Evolutionary conservation across 2,113 vertebrate genomes (phyloP).

Genomic region (Cheirogaleus medius): DNA sequence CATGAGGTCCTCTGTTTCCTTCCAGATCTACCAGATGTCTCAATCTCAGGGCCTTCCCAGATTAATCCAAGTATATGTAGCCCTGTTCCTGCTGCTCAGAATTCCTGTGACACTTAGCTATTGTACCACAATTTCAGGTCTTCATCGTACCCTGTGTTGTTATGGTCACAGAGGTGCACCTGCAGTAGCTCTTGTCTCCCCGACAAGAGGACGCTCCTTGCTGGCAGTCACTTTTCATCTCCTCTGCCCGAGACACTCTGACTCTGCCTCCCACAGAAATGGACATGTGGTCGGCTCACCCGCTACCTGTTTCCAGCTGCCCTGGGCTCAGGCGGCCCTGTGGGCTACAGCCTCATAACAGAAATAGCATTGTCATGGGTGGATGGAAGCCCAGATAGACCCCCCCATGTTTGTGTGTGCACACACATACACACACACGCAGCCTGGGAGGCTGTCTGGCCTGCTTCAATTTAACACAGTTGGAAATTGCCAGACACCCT

Average conservation of each 20-base stretch:
- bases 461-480: neutral
- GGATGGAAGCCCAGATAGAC: neutral
- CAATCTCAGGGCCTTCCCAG: neutral
- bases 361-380: neutral
- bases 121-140: neutral
- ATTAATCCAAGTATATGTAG: neutral
- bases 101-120: neutral
- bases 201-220: rapidly evolving
- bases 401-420: neutral
- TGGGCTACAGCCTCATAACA: neutral
- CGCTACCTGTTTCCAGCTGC: neutral
- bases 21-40: neutral
- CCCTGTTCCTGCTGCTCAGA: neutral
- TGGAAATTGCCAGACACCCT: neutral
- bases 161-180: neutral
- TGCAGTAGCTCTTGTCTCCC: neutral
- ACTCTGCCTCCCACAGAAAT: neutral
- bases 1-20: neutral
- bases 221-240: neutral
- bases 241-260: neutral
- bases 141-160: neutral
- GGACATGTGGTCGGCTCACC: rapidly evolving
- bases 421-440: neutral
- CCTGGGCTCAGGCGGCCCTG: neutral
- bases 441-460: neutral